Evolutionary conservation across 2,888 invertebrate genomes (phyloP).

Genomic region (Lasius platythorax): DNA sequence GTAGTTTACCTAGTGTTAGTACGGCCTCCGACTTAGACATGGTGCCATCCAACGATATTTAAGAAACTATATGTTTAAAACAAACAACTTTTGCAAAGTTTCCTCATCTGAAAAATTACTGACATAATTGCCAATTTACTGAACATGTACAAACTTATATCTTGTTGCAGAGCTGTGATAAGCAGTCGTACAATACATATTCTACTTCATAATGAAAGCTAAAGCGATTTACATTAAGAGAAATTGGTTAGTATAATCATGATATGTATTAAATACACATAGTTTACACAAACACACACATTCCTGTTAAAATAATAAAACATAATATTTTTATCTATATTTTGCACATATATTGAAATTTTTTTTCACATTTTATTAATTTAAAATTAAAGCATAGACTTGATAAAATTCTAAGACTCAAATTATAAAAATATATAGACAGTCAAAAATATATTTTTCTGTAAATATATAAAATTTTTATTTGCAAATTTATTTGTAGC

Average conservation of each 20-base stretch:
- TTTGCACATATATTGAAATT: constrained; percentile 5
- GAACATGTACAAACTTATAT: constrained; percentile 12
- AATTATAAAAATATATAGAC: constrained; percentile 45
- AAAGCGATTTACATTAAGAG: background rate
- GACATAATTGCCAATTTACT: background rate
- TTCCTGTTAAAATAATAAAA: background rate
- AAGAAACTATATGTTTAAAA: constrained; percentile 42
- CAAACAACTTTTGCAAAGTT: background rate
- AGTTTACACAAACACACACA: constrained; percentile 14
- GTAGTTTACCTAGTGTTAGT: constrained; percentile 78
- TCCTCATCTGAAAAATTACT: background rate
- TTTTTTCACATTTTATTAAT: constrained; percentile 10
- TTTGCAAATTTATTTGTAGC: constrained; percentile 61
- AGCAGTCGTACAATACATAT: background rate
- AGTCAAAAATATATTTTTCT: constrained; percentile 53
- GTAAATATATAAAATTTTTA: constrained; percentile 63
- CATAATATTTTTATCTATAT: background rate
- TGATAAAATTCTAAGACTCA: constrained; percentile 22
- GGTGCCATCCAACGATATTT: constrained; percentile 61
- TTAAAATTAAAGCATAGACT: constrained; percentile 25
- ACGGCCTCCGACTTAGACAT: constrained; percentile 74
- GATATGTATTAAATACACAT: constrained; percentile 3
- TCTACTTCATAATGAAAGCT: background rate
- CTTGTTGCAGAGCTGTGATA: constrained; percentile 17
- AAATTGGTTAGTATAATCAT: background rate